Evolutionary conservation across 2,113 vertebrate species (phyloP).

Genomic region (Paratilapia polleni): DNA sequence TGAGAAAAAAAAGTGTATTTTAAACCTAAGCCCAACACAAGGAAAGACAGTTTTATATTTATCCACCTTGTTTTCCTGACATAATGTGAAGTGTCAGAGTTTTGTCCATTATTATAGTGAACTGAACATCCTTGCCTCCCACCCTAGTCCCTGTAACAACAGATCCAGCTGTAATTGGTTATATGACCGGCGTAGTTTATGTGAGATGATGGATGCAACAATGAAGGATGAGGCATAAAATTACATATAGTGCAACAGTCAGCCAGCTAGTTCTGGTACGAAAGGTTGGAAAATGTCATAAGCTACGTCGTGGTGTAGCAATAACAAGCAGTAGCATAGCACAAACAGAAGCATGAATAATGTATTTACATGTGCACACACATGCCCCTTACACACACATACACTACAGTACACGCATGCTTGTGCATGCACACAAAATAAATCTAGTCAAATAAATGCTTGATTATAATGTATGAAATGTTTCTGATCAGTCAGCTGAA

Average conservation of each 20-base stretch:
- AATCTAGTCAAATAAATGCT: constrained; percentile 91
- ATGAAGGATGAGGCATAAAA: constrained; percentile 55
- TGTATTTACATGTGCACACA: constrained; percentile 65
- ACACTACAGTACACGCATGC: constrained; percentile 21
- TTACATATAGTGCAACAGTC: constrained; percentile 30
- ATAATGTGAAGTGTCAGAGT: constrained; percentile 23
- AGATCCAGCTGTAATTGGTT: constrained; percentile 51
- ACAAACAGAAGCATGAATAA: constrained; percentile 71
- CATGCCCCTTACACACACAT: constrained; percentile 8
- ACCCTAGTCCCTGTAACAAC: constrained; percentile 6
- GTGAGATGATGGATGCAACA: constrained; percentile 50
- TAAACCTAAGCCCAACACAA: background rate
- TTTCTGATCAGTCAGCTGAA: constrained; percentile 99
- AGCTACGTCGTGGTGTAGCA: constrained; percentile 54
- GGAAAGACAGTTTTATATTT: background rate
- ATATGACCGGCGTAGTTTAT: constrained; percentile 39
- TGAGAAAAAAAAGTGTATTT: background rate
- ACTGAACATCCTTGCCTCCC: background rate
- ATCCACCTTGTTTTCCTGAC: constrained; percentile 1
- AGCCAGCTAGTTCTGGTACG: constrained; percentile 49
- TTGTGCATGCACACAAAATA: constrained; percentile 49
- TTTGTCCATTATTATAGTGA: constrained; percentile 23
- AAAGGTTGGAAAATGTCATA: constrained; percentile 72
- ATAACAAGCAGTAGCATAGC: constrained; percentile 62
- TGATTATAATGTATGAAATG: constrained; percentile 99